phyloP scores from a whole-genome alignment of 2,888 invertebrate species.

The Stramonita haemastoma region DNA sequence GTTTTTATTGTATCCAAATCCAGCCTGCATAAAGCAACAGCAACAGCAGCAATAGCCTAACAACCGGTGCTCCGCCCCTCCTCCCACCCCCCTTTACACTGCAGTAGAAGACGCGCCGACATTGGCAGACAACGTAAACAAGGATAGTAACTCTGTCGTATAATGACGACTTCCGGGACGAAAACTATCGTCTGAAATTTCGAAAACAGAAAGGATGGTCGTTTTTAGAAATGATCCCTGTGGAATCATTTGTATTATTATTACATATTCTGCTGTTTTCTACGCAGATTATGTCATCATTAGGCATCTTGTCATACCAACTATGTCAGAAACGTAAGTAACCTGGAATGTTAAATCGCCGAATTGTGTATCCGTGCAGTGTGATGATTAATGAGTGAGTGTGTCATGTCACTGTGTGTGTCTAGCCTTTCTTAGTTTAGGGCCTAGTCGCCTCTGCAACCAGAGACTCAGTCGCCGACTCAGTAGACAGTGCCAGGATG shows the following conservation, averaged over 20 bases:
- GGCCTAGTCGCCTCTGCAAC: too few species aligned
- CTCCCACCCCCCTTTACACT: background rate
- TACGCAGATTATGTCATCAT: conserved; percentile 53
- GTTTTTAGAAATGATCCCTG: conserved; percentile 52
- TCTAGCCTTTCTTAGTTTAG: too few species aligned
- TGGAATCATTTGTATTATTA: conserved; percentile 50
- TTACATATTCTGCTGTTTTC: conserved; percentile 71
- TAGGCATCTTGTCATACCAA: conserved; percentile 87
- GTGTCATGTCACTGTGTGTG: too few species aligned
- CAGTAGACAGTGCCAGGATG: background rate
- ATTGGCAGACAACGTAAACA: background rate
- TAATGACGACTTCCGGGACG: background rate
- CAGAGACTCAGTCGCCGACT: too few species aligned
- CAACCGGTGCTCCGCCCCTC: too few species aligned
- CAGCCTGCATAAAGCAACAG: background rate
- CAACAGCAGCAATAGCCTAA: background rate
- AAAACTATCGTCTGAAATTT: conserved; percentile 15
- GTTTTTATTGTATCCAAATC: background rate
- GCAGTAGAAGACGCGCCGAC: background rate
- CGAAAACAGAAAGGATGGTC: conserved; percentile 86
- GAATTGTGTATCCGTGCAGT: too few species aligned
- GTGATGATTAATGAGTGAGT: too few species aligned
- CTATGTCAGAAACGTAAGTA: conserved; percentile 83
- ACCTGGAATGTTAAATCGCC: background rate
- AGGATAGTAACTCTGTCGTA: conserved; percentile 28